Evolutionary conservation across 2,113 vertebrate genomes (phyloP), one percentile per base, ranked within the genome.

Genomic region (Phoenicopterus ruber): DNA sequence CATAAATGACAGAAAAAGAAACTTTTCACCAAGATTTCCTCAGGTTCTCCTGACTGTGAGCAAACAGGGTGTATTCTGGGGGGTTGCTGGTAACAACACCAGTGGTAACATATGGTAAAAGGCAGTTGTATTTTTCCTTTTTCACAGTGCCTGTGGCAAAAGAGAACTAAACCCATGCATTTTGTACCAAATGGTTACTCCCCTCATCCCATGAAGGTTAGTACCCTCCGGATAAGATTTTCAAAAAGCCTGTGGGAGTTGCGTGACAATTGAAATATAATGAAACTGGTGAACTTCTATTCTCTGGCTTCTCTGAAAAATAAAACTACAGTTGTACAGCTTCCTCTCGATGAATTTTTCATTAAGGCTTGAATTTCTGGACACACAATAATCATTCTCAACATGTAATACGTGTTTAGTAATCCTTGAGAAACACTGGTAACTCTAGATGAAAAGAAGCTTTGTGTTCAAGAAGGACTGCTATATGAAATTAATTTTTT

Each of bases 361-460:
- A 91, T 85, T 82, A 92, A 65, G 54, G 61, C 57, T 29, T 46
- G 93, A 52, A 73, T 89, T 94, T 91, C 74, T 85, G 89, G 83
- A 65, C 81, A 72, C 89, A 82, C 40, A 85, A 34, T 42, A 87
- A 93, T 82, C 73, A 87, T 55, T 93, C 77, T 62, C 59, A 50
- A 80, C 46, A 44, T 49, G 72, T 44, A 80, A 82, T 38, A 17
- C 0, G 2, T 46, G 94, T 72, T 82, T 67, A 74, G 57, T 69
- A 91, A 94, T 87, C 86, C 83, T 90, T 2, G 0, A 79, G 93
- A 91, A 91, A 26, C 44, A 13, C 44, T 72, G 88, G 77, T 13
- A 76, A 22, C 77, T 62, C 80, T n/a, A 57, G 86, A 93, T 90
- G 73, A 90, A 89, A 89, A 87, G 88, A 18, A 94, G 84, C 78